Conservation (phyloP, 1,140 invertebrate species). For the Hormaphis cornu region DNA sequence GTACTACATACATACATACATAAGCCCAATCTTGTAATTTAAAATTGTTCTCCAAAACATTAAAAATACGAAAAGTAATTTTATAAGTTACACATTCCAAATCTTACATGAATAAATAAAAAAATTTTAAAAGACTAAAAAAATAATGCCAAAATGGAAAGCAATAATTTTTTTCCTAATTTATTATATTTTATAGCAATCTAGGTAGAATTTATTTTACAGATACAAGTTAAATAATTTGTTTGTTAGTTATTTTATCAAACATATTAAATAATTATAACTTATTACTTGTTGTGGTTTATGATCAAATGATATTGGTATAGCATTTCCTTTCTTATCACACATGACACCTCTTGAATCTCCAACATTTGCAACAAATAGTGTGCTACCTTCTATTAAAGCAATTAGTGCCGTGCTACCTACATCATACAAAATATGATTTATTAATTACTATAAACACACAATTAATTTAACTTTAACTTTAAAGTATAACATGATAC, state of each 20-base stretch:
- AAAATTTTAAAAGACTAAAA: too few species aligned
- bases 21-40: too few species aligned
- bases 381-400: slow-evolving; percentile 63
- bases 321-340: slow-evolving; percentile 75
- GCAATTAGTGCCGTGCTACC: slow-evolving; percentile 89
- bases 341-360: slow-evolving; percentile 93
- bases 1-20: too few species aligned
- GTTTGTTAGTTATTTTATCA: background rate
- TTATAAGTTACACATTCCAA: too few species aligned
- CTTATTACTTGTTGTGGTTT: slow-evolving; percentile 82
- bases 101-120: too few species aligned
- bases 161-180: too few species aligned
- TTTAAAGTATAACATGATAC: background rate
- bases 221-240: background rate
- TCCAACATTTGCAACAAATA: slow-evolving; percentile 91
- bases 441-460: background rate
- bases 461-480: too few species aligned
- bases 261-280: background rate
- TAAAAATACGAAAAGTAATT: too few species aligned
- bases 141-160: too few species aligned
- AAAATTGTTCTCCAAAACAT: too few species aligned
- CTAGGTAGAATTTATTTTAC: too few species aligned
- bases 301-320: slow-evolving; percentile 90
- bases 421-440: slow-evolving; percentile 38
- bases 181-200: too few species aligned